Evolutionary conservation across 2,888 invertebrate species (phyloP).

Genomic region (Epistrophe eligans): DNA sequence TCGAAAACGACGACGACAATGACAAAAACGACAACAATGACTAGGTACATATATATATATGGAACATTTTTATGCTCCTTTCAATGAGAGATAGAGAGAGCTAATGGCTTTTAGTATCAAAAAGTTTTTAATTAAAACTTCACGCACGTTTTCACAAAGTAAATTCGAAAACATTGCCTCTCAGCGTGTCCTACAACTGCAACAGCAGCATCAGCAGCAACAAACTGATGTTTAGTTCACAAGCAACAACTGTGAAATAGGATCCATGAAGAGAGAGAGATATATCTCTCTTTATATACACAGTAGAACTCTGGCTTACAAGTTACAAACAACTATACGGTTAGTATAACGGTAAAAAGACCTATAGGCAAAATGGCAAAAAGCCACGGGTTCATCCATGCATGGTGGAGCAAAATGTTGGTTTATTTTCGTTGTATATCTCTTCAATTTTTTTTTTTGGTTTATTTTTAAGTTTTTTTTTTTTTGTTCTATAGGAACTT

Average conservation of each 20-base stretch:
- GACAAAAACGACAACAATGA: neutral
- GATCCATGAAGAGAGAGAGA: conserved; percentile 53
- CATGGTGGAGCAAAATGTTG: conserved; percentile 56
- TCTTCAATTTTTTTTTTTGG: neutral
- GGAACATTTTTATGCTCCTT: conserved; percentile 67
- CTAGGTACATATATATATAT: too few species aligned
- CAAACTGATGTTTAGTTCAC: conserved; percentile 71
- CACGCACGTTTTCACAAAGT: conserved; percentile 76
- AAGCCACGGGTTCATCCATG: conserved; percentile 69
- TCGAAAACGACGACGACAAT: neutral
- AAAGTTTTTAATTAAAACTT: conserved; percentile 76
- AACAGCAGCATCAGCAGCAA: conserved; percentile 32
- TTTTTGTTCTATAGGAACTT: conserved; percentile 3
- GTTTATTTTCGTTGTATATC: conserved; percentile 7
- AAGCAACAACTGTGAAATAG: conserved; percentile 74
- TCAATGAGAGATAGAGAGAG: conserved; percentile 46
- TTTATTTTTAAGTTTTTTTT: conserved; percentile 24
- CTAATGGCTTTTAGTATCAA: conserved; percentile 70
- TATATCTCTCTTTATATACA: conserved; percentile 7
- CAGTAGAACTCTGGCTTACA: conserved; percentile 36
- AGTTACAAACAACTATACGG: conserved; percentile 8
- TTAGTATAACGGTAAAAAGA: conserved; percentile 18
- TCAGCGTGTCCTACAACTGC: conserved; percentile 64
- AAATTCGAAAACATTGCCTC: conserved; percentile 72
- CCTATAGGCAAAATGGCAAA: conserved; percentile 30